Percentiles rank a stretch among this genome's conserved stretches.
phyloP scores from a whole-genome alignment of 2,888 invertebrate genomes.

The Caenorhabditis zanzibari region DNA sequence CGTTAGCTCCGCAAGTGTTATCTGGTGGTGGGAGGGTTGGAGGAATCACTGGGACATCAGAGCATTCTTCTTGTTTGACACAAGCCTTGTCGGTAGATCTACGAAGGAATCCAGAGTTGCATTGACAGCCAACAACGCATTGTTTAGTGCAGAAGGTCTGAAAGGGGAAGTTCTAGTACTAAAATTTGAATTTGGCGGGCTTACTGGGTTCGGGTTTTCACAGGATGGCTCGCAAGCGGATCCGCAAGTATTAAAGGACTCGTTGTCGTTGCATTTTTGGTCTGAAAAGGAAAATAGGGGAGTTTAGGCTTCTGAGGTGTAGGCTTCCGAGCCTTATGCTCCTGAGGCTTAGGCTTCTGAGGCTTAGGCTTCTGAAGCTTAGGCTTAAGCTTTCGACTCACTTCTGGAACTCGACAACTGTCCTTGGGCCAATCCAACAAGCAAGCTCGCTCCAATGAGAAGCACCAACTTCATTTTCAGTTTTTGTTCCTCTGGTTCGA shows the following conservation, averaged over 20 bases:
- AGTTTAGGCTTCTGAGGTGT: no score
- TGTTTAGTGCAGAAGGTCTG: conserved; percentile 65
- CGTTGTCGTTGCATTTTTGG: conserved; percentile 54
- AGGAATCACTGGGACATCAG: background rate
- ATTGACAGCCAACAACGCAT: conserved; percentile 66
- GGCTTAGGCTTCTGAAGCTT: background rate
- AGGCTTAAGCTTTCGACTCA: background rate
- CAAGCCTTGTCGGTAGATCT: conserved; percentile 51
- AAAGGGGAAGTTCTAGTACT: no score
- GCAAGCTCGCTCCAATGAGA: background rate
- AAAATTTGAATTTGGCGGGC: no score
- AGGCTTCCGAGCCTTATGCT: no score
- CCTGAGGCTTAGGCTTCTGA: no score
- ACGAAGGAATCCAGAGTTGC: conserved; percentile 53
- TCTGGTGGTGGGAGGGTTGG: conserved; percentile 2
- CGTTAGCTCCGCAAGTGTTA: conserved; percentile 45
- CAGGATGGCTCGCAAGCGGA: conserved; percentile 67
- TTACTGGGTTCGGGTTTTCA: conserved; percentile 35
- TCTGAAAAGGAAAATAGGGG: no score
- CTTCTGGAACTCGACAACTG: conserved; percentile 18
- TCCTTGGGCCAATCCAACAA: background rate
- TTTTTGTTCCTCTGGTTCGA: background rate
- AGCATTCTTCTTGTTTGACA: conserved; percentile 42
- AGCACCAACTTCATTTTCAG: conserved; percentile 2
- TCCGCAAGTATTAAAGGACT: conserved; percentile 58